These are phyloP conservation scores for Tenrec ecaudatus DNA, from an alignment of 2,113 vertebrate species.

Conservation along the genomic window DNA sequence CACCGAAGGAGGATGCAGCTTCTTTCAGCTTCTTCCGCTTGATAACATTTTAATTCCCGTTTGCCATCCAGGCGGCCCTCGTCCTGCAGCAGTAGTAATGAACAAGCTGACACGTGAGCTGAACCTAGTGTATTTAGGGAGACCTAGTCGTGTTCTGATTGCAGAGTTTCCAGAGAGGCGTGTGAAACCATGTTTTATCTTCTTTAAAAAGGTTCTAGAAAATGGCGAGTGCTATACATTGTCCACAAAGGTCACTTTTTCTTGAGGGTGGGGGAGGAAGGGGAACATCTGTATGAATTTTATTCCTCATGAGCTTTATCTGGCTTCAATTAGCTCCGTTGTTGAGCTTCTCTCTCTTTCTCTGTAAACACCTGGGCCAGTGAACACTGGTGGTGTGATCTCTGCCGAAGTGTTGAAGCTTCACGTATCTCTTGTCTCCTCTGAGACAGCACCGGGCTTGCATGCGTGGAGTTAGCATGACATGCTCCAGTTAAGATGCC, in stretches of 20 bases:
- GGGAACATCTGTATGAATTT: slow-evolving; percentile 63
- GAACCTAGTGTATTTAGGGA: slow-evolving; percentile 53
- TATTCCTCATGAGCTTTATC: slow-evolving; percentile 77
- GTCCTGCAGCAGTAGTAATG: slow-evolving; percentile 40
- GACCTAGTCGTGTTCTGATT: slow-evolving; percentile 64
- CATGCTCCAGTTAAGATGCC: slow-evolving; percentile 85
- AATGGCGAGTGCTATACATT: slow-evolving; percentile 69
- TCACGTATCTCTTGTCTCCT: slow-evolving; percentile 72
- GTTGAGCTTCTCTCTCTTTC: slow-evolving; percentile 56
- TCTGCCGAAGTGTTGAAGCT: slow-evolving; percentile 73
- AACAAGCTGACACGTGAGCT: slow-evolving; percentile 45
- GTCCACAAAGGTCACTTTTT: slow-evolving; percentile 53
- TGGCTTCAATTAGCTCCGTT: slow-evolving; percentile 83
- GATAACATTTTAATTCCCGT: slow-evolving; percentile 23
- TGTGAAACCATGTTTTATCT: slow-evolving; percentile 64
- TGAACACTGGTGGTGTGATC: slow-evolving; percentile 68
- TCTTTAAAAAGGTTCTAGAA: slow-evolving; percentile 71
- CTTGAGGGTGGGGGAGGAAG: neutral
- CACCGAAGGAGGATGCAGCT: neutral
- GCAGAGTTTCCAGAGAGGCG: slow-evolving; percentile 65
- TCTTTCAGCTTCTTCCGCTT: neutral
- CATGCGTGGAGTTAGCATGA: slow-evolving; percentile 80
- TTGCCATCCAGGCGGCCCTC: slow-evolving; percentile 19
- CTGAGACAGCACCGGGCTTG: slow-evolving; percentile 57
- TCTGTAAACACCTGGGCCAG: slow-evolving; percentile 80